These are phyloP conservation scores for Drosophila varians DNA, from an alignment of 1,140 invertebrate genomes.

Conservation along the genomic window DNA sequence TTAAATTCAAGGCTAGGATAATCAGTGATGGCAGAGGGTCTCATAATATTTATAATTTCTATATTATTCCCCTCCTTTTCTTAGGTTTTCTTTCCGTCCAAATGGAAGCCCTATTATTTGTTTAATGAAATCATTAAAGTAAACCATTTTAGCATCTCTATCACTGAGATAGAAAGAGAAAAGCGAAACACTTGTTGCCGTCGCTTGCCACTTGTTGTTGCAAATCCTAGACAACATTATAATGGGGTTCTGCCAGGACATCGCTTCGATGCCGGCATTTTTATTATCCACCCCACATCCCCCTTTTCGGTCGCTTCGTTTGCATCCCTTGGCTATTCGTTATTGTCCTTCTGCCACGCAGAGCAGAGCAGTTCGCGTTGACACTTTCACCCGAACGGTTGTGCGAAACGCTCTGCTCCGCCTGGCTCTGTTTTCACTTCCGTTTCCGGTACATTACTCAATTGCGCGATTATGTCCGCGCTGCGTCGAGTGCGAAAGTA, in stretches of 20 bases:
- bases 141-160: neutral
- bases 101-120: too few species aligned
- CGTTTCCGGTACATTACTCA: slow-evolving; percentile 8
- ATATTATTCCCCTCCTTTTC: neutral
- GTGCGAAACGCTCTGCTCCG: slow-evolving; percentile 21
- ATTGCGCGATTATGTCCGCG: slow-evolving; percentile 41
- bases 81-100: neutral
- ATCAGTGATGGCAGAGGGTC: slow-evolving; percentile 2
- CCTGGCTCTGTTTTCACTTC: slow-evolving; percentile 14
- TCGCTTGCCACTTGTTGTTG: slow-evolving; percentile 36
- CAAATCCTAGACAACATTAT: slow-evolving; percentile 49
- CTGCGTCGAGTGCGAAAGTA: slow-evolving; percentile 67
- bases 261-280: slow-evolving; percentile 30
- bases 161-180: too few species aligned
- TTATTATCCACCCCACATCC: neutral
- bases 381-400: slow-evolving; percentile 50
- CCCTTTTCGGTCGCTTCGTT: slow-evolving; percentile 30
- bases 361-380: slow-evolving; percentile 55
- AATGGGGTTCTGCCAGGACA: slow-evolving; percentile 37
- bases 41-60: neutral
- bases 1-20: slow-evolving; percentile 26
- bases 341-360: slow-evolving; percentile 31
- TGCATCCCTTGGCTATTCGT: slow-evolving; percentile 21
- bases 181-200: slow-evolving; percentile 32
- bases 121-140: neutral